Conservation (phyloP, 2,888 invertebrate genomes). For the Hydriomena furcata region DNA sequence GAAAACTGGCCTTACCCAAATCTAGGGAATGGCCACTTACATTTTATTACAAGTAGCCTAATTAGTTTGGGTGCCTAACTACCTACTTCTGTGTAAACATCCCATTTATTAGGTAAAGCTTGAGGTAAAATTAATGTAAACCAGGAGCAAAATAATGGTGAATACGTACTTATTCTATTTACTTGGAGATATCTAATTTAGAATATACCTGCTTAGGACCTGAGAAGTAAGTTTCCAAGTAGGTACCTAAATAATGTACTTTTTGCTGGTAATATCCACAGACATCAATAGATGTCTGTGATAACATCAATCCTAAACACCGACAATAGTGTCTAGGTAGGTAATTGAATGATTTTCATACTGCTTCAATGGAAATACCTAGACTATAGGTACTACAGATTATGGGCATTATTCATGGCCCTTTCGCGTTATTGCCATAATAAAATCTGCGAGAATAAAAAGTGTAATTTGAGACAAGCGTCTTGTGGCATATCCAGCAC, state of each 20-base stretch:
- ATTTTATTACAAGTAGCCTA: conserved; percentile 17
- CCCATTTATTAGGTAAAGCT: conserved; percentile 3
- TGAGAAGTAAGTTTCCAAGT: too few species aligned
- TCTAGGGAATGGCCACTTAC: conserved; percentile 19
- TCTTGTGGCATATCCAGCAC: conserved; percentile 56
- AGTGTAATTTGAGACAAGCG: conserved; percentile 67
- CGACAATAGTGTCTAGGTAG: too few species aligned
- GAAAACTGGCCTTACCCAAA: conserved; percentile 5
- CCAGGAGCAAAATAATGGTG: not conserved
- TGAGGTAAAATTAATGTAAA: conserved; percentile 10
- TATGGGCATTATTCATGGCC: conserved; percentile 57
- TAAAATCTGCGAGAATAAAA: conserved; percentile 72
- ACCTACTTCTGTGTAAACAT: conserved; percentile 9
- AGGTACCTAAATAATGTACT: not conserved
- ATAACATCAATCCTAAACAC: too few species aligned
- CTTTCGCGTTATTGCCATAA: conserved; percentile 66
- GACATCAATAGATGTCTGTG: too few species aligned
- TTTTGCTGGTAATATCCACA: too few species aligned
- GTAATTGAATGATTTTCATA: not conserved
- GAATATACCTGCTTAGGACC: not conserved
- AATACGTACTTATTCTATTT: not conserved
- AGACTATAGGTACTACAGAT: not conserved
- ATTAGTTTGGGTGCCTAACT: conserved; percentile 16
- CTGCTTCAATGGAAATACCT: not conserved
- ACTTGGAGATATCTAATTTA: too few species aligned